phyloP scores from a whole-genome alignment of 2,888 invertebrate species.

The Lordiphosa andalusiaca region DNA sequence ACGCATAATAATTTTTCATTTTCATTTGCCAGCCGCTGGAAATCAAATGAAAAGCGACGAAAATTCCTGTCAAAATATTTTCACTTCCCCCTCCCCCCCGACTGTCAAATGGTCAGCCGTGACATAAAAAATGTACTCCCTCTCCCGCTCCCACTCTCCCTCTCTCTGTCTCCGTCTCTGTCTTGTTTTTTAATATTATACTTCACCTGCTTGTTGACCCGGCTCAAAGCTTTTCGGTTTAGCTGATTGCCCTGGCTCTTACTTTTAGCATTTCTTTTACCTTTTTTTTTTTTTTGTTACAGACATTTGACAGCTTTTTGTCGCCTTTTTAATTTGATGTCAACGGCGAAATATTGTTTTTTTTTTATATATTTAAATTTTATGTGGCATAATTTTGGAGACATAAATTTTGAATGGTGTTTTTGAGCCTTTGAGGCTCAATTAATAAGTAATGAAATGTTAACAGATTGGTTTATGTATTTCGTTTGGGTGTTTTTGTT shows the following conservation, averaged over 20 bases:
- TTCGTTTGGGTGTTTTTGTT: too few species aligned
- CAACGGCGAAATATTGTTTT: constrained; percentile 38
- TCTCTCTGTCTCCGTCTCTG: too few species aligned
- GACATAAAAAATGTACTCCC: constrained; percentile 18
- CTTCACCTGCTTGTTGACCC: constrained; percentile 35
- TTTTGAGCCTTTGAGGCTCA: constrained; percentile 25
- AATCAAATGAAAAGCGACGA: constrained; percentile 16
- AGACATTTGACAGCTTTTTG: constrained; percentile 65
- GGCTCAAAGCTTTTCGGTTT: constrained; percentile 15
- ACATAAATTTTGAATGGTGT: constrained; percentile 54
- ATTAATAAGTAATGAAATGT: constrained; percentile 52
- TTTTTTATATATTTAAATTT: too few species aligned
- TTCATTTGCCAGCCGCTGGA: constrained; percentile 41
- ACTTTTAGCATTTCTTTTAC: constrained; percentile 19
- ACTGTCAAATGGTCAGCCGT: constrained; percentile 5
- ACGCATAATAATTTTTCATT: constrained; percentile 69
- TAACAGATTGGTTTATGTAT: constrained; percentile 19
- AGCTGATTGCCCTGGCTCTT: constrained; percentile 34
- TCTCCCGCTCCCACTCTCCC: not conserved
- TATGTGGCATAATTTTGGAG: constrained; percentile 52
- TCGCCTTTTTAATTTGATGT: constrained; percentile 61
- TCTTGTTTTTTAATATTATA: constrained; percentile 26
- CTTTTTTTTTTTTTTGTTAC: constrained; percentile 23
- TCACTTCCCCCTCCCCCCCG: constrained; percentile 48
- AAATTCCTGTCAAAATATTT: constrained; percentile 64